Evolutionary conservation across 2,888 invertebrate genomes (phyloP).

Genomic region (Stratiomys singularior): DNA sequence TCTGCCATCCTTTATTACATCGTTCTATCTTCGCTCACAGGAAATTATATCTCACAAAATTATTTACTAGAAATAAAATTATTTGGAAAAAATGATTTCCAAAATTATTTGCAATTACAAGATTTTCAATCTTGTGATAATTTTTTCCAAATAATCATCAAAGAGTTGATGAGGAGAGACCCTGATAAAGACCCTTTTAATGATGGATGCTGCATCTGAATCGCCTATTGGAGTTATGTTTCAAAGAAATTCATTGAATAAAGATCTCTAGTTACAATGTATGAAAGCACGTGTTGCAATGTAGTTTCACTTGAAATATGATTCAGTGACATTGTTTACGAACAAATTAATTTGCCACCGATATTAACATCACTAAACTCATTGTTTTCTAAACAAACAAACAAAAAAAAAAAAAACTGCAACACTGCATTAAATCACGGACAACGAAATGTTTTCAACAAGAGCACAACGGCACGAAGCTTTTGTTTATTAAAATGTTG

Average conservation of each 20-base stretch:
- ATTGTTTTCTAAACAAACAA: constrained; percentile 31
- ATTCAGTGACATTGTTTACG: neutral
- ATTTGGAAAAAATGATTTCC: too few species aligned
- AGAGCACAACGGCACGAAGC: constrained; percentile 20
- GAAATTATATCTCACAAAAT: too few species aligned
- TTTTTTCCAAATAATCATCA: too few species aligned
- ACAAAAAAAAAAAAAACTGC: constrained; percentile 4
- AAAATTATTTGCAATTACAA: too few species aligned
- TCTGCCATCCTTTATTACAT: too few species aligned
- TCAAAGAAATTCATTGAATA: neutral
- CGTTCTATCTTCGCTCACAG: too few species aligned
- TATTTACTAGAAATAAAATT: too few species aligned
- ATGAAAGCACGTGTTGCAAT: constrained; percentile 28
- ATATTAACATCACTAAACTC: neutral
- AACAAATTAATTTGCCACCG: neutral
- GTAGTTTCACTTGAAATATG: neutral
- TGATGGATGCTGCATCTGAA: too few species aligned
- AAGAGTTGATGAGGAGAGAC: too few species aligned
- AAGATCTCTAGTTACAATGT: constrained; percentile 6
- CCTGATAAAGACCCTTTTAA: too few species aligned
- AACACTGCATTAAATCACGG: constrained; percentile 40
- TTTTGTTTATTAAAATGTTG: constrained; percentile 31
- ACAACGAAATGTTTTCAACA: constrained; percentile 22
- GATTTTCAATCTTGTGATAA: too few species aligned
- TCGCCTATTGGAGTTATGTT: neutral